Percentiles rank a stretch among this genome's conserved stretches.
phyloP scores from a whole-genome alignment of 2,888 invertebrate genomes.

The Drosophila mercatorum region DNA sequence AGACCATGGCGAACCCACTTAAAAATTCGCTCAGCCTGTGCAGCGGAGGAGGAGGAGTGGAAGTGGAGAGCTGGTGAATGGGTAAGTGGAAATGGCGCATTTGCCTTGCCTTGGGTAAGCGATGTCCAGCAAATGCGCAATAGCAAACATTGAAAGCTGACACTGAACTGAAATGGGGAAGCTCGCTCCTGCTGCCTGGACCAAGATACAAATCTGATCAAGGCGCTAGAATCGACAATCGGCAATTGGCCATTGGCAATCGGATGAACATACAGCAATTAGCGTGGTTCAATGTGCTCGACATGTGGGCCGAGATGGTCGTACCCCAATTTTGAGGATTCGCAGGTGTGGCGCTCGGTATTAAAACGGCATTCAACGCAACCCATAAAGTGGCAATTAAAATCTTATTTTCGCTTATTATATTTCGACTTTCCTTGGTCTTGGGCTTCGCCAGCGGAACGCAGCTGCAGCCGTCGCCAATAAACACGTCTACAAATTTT shows the following conservation, averaged over 20 bases:
- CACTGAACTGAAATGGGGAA: neutral
- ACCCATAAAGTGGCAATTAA: constrained; percentile 76
- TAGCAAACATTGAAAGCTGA: constrained; percentile 36
- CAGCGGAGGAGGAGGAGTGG: constrained; percentile 38
- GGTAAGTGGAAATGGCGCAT: constrained; percentile 58
- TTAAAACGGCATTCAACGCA: constrained; percentile 69
- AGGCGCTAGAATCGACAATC: constrained; percentile 9
- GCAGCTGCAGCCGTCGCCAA: constrained; percentile 64
- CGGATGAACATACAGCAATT: constrained; percentile 45
- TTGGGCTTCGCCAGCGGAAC: constrained; percentile 1
- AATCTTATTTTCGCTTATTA: constrained; percentile 81
- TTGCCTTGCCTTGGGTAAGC: constrained; percentile 40
- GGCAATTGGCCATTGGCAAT: constrained; percentile 5
- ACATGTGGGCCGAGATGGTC: neutral
- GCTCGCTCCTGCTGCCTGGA: neutral
- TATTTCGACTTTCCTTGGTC: constrained; percentile 39
- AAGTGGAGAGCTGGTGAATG: constrained; percentile 3
- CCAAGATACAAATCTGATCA: constrained; percentile 9
- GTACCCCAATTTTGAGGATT: neutral
- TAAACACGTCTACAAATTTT: constrained; percentile 74
- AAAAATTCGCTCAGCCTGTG: constrained; percentile 25
- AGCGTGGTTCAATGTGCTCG: constrained; percentile 28
- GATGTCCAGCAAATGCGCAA: constrained; percentile 47
- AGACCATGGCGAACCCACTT: constrained; percentile 45
- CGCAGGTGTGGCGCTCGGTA: constrained; percentile 42